Evolutionary conservation across 2,113 vertebrate genomes (phyloP).

Genomic region (Oncorhynchus tshawytscha): DNA sequence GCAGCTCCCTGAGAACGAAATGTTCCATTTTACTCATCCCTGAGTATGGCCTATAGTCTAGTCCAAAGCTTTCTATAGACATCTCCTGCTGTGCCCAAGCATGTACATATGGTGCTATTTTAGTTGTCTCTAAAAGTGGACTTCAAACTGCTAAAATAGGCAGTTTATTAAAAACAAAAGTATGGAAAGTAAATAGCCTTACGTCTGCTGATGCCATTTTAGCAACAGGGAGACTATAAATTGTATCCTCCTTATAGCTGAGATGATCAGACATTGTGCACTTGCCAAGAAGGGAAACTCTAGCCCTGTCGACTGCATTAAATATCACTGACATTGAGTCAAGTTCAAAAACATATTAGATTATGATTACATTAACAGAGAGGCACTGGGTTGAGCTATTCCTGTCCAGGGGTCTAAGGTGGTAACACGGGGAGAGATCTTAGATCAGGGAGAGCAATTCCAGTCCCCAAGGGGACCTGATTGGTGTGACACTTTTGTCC

Average conservation of each 20-base stretch:
- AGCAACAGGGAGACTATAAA: neutral
- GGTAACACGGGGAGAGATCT: no score
- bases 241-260: neutral
- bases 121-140: neutral
- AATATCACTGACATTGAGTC: no score
- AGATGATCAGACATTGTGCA: neutral
- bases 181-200: neutral
- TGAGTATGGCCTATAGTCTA: no score
- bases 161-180: no score
- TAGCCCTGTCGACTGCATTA: neutral
- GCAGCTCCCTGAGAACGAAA: neutral
- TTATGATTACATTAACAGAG: no score
- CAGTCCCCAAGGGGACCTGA: no score
- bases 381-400: slow-evolving; percentile 50
- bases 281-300: neutral
- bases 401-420: slow-evolving; percentile 47
- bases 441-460: no score
- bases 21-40: neutral
- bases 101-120: neutral
- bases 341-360: no score
- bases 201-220: neutral
- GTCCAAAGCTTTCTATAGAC: no score
- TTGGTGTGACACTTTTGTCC: no score
- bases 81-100: neutral
- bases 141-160: no score